Conservation (phyloP, 1,140 invertebrate genomes). For the Caenorhabditis briggsae region DNA sequence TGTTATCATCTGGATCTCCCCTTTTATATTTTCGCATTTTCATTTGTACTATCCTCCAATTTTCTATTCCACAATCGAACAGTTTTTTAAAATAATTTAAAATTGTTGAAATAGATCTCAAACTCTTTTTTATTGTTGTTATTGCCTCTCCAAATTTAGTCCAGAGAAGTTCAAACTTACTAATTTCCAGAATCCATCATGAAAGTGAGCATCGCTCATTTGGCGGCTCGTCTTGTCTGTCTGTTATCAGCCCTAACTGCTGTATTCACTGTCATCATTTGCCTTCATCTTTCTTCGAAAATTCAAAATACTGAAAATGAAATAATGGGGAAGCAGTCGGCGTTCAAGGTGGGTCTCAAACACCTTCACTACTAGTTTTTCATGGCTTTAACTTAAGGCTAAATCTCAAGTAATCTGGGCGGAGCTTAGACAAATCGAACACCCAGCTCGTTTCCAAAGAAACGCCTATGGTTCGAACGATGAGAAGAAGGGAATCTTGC, state of each 20-base stretch:
- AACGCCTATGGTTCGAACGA: slow-evolving; percentile 3
- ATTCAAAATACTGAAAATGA: slow-evolving; percentile 45
- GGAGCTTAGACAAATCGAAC: slow-evolving; percentile 39
- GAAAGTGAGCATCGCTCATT: background rate
- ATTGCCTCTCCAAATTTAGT: too few relatives aligned
- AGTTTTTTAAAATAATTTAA: too few relatives aligned
- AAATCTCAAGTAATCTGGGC: slow-evolving; percentile 60
- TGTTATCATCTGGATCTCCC: too few relatives aligned
- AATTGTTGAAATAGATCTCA: too few relatives aligned
- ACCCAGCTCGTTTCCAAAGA: slow-evolving; percentile 54
- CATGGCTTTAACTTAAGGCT: background rate
- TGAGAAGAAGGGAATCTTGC: slow-evolving; percentile 51
- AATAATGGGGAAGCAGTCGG: slow-evolving; percentile 12
- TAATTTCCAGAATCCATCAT: too few relatives aligned
- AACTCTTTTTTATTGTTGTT: too few relatives aligned
- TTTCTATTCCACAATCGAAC: too few relatives aligned
- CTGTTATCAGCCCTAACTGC: background rate
- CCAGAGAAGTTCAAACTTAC: too few relatives aligned
- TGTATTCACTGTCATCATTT: background rate
- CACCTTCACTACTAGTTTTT: too few relatives aligned
- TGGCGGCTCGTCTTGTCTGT: slow-evolving; percentile 4
- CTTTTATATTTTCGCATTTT: too few relatives aligned
- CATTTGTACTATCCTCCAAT: too few relatives aligned
- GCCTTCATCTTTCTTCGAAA: slow-evolving; percentile 32
- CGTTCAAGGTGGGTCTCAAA: slow-evolving; percentile 7